A percentile compares a stretch with the other conserved stretches of the same genome.
These are phyloP conservation scores for Acrobasis repandana DNA, from an alignment of 2,888 invertebrate genomes.

Conservation along the genomic window DNA sequence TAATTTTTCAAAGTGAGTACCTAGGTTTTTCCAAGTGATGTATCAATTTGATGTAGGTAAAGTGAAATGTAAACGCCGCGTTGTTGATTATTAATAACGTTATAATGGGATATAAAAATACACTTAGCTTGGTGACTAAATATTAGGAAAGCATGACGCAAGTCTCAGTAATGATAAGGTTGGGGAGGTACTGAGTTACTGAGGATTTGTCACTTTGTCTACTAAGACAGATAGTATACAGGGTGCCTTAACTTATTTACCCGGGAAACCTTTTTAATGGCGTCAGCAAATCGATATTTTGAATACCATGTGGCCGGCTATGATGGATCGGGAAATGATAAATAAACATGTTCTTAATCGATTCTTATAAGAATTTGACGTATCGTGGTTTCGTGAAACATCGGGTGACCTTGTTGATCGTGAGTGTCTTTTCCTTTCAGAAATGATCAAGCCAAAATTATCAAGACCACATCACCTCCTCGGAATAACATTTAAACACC, in stretches of 20 bases:
- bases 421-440: conserved; percentile 53
- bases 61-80: neutral
- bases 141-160: conserved; percentile 31
- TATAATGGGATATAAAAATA: conserved; percentile 28
- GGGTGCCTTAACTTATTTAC: conserved; percentile 33
- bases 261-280: conserved; percentile 54
- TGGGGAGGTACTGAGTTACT: neutral
- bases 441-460: conserved; percentile 75
- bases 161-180: conserved; percentile 25
- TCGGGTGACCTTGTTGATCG: neutral
- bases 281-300: conserved; percentile 63
- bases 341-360: conserved; percentile 11
- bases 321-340: conserved; percentile 2
- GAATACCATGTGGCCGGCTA: conserved; percentile 49
- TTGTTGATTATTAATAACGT: neutral
- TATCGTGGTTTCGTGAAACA: neutral
- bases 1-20: conserved; percentile 69
- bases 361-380: conserved; percentile 11
- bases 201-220: neutral
- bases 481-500: conserved; percentile 63
- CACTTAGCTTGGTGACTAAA: conserved; percentile 21
- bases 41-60: neutral
- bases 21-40: neutral
- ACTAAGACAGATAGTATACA: neutral
- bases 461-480: conserved; percentile 54